A percentile compares a stretch with the other conserved stretches of the same genome.
Conservation (phyloP, 2,797 vertebrate genomes). For the Sebastes cheni region DNA sequence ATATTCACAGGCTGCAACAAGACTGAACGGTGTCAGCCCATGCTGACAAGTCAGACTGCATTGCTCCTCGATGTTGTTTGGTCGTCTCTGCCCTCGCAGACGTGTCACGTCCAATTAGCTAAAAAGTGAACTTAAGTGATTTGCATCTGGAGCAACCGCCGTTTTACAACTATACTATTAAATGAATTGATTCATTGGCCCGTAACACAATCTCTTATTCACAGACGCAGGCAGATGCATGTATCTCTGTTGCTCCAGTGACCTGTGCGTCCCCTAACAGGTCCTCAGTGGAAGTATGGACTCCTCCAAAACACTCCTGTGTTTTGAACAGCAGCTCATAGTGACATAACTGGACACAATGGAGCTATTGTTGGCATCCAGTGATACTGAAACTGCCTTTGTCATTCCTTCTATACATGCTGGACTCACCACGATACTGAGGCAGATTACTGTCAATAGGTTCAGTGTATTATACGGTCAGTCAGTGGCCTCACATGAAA, state of each 20-base stretch:
- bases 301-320: slow-evolving; percentile 26
- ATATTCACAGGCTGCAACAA: slow-evolving; percentile 23
- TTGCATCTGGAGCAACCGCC: slow-evolving; percentile 71
- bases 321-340: slow-evolving; percentile 43
- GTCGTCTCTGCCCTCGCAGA: slow-evolving; percentile 32
- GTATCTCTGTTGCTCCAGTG: slow-evolving; percentile 44
- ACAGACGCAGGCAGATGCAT: slow-evolving; percentile 50
- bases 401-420: slow-evolving; percentile 52
- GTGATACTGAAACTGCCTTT: slow-evolving; percentile 67
- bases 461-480: slow-evolving; percentile 20
- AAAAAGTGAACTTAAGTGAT: slow-evolving; percentile 39
- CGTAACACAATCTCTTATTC: slow-evolving; percentile 58
- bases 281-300: slow-evolving; percentile 44
- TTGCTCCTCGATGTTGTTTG: slow-evolving; percentile 66
- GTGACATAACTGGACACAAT: slow-evolving; percentile 69
- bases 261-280: slow-evolving; percentile 35
- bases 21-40: slow-evolving; percentile 17
- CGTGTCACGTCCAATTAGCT: slow-evolving; percentile 65
- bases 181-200: slow-evolving; percentile 65
- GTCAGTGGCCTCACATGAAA: slow-evolving; percentile 41
- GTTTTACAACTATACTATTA: slow-evolving; percentile 36
- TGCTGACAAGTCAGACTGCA: slow-evolving; percentile 55
- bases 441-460: slow-evolving; percentile 53
- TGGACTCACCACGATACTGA: slow-evolving; percentile 41
- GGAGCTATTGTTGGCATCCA: slow-evolving; percentile 58